Base-by-base conservation (phyloP, 2,113 vertebrate genomes). In the Gopherus flavomarginatus region DNA sequence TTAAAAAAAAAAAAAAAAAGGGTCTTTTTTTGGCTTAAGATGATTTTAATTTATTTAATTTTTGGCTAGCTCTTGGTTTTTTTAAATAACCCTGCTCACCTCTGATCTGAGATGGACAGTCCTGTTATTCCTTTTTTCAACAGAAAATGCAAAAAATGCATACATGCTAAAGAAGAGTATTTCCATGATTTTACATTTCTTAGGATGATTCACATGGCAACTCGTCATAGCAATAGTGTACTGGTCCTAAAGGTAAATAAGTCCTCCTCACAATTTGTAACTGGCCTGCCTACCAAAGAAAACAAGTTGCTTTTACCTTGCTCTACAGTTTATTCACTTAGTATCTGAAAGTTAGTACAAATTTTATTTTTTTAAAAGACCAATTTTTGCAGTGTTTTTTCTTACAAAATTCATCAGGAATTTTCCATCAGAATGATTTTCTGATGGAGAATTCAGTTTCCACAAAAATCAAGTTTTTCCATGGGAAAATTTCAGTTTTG, bases 271-370 rank as follows among this genome's bases (percentile, higher is more conserved):
- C 80, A 95, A 95, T 82, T 94, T 97, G 27, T 96, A 95, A 94
- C 94, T 98, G 98, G 97, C 53, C 87, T 97, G 19, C 92, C 94
- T 93, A 89, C 77, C 79, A 86, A 95, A 97, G 89, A 89, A 87
- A 14, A 16, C 26, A 95, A 92, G 97, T 97, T 2, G 96, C 95
- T 96, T 96, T 86, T 79, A 90, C 83, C 72, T 88, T 91, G 53
- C 88, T 95, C 91, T 72, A 94, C 94, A 90, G 95, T 95, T 92
- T n/a, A 92, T 96, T 89, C 93, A 95, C 92, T 95, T 96, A 92
- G 94, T 97, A 94, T 92, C 83, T 84, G 94, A 94, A 97, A 94
- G n/a, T 94, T 94, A 90, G 89, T 79, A 97, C 2, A 93, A n/a
- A 49, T 95, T 97, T 92, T 84, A 90, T 86, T 62, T 13, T 62